Evolutionary conservation across 2,888 invertebrate genomes (phyloP).

Genomic region (Lithodes maja): DNA sequence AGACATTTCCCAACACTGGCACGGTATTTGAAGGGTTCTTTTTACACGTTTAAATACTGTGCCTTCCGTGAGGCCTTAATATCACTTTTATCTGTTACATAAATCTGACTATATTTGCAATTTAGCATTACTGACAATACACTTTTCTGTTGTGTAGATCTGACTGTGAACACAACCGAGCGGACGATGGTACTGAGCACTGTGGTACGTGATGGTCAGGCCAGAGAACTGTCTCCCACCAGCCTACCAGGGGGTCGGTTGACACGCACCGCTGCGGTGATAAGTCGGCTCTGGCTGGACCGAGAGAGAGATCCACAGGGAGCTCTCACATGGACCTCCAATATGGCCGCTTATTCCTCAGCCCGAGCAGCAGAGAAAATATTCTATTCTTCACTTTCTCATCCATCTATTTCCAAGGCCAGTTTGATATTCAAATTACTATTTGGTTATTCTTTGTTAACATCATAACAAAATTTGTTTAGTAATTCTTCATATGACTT

Average conservation of each 20-base stretch:
- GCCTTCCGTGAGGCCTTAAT: no score
- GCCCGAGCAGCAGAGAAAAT: slow-evolving; percentile 48
- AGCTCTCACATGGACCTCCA: slow-evolving; percentile 38
- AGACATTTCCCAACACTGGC: no score
- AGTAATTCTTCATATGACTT: no score
- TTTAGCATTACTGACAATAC: no score
- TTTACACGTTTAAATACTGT: no score
- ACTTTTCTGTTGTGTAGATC: slow-evolving; percentile 11
- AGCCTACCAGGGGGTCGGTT: slow-evolving; percentile 51
- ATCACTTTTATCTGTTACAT: no score
- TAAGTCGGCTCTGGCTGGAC: slow-evolving; percentile 48
- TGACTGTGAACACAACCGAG: slow-evolving; percentile 49
- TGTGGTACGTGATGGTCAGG: slow-evolving; percentile 17
- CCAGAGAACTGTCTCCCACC: background rate
- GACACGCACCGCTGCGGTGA: slow-evolving; percentile 9
- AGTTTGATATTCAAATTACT: background rate
- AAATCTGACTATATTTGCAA: no score
- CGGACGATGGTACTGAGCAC: slow-evolving; percentile 45
- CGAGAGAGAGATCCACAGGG: slow-evolving; percentile 24
- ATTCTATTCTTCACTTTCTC: slow-evolving; percentile 26
- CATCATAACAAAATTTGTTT: no score
- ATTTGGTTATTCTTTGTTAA: no score
- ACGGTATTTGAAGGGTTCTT: no score
- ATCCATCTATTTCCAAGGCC: slow-evolving; percentile 44
- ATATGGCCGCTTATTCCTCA: slow-evolving; percentile 34